These are phyloP conservation scores for Silurus asotus DNA, from an alignment of 2,113 vertebrate species.

Conservation along the genomic window DNA sequence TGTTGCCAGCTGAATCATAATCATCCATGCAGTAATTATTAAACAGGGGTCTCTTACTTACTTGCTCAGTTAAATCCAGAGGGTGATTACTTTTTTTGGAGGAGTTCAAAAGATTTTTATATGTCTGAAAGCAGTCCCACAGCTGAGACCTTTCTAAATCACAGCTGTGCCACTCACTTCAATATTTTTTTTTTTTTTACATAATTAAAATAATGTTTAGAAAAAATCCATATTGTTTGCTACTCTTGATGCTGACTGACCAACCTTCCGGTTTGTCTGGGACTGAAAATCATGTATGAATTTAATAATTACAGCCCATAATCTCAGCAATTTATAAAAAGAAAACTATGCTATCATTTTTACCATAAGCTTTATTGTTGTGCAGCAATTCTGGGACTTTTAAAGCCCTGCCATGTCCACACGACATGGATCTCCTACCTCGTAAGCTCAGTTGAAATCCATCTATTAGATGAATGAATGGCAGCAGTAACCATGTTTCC, in stretches of 20 bases:
- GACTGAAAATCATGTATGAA: neutral
- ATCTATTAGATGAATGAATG: slow-evolving; percentile 22
- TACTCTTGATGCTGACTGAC: neutral
- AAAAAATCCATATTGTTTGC: neutral
- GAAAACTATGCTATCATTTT: neutral
- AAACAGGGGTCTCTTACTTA: no score
- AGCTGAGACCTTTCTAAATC: neutral
- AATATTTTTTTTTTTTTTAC: no score
- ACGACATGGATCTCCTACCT: neutral
- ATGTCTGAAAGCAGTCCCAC: neutral
- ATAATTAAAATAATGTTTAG: no score
- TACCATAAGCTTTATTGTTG: neutral
- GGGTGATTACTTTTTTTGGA: no score
- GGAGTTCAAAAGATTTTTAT: neutral
- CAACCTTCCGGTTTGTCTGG: neutral
- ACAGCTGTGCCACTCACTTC: neutral
- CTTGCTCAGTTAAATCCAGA: no score
- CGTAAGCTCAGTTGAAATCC: neutral
- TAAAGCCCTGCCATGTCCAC: neutral
- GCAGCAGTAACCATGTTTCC: slow-evolving; percentile 17
- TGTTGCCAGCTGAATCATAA: no score
- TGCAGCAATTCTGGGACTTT: neutral
- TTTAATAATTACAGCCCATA: neutral
- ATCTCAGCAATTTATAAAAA: neutral
- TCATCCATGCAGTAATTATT: no score